phyloP scores from a whole-genome alignment of 2,888 invertebrate genomes.

The Lumbricus terrestris region DNA sequence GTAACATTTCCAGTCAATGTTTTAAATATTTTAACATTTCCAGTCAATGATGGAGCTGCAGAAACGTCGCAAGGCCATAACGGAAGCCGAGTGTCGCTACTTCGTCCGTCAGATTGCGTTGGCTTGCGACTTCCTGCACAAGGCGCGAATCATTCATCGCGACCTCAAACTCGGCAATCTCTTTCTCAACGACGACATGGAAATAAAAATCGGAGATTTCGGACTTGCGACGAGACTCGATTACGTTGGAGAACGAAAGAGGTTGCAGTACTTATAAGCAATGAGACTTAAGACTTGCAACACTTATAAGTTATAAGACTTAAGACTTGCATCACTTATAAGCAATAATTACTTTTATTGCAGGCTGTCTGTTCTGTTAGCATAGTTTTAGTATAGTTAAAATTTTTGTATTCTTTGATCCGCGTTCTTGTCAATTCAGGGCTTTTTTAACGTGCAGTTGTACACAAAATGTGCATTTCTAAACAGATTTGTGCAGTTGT shows the following conservation, averaged over 20 bases:
- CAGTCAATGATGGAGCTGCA: constrained; percentile 66
- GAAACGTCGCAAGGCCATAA: constrained; percentile 88
- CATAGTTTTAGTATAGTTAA: no score
- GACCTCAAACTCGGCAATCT: constrained; percentile 97
- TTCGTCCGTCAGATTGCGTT: constrained; percentile 77
- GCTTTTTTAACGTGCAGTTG: no score
- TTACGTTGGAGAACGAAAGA: constrained; percentile 78
- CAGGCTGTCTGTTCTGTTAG: no score
- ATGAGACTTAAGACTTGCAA: no score
- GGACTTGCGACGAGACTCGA: constrained; percentile 92
- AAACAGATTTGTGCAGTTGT: no score
- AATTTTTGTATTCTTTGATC: no score
- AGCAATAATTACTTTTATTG: no score
- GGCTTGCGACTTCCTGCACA: constrained; percentile 92
- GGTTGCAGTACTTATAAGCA: constrained; percentile 54
- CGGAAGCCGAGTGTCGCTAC: constrained; percentile 94
- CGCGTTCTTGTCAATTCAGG: no score
- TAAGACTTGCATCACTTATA: no score
- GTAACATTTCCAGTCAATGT: no score
- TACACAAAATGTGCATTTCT: no score
- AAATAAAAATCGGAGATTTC: constrained; percentile 92
- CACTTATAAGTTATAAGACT: no score
- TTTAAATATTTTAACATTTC: constrained; percentile 28
- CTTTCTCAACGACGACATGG: constrained; percentile 74
- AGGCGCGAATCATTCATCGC: constrained; percentile 88